Evolutionary conservation across 2,113 vertebrate species (phyloP).

Genomic region (Physeter macrocephalus): DNA sequence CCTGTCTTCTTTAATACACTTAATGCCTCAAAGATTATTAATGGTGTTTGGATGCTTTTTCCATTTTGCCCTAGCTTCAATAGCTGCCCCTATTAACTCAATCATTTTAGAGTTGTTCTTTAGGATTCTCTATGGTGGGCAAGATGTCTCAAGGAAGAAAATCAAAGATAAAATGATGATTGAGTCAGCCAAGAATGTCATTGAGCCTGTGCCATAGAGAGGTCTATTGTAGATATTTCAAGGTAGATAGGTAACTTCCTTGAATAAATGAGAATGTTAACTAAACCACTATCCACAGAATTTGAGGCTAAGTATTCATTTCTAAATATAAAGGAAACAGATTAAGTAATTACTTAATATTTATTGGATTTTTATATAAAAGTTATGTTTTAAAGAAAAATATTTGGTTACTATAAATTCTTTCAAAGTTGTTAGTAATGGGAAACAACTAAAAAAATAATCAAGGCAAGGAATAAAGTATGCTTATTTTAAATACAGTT

Average conservation of each 20-base stretch:
- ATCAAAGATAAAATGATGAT: not conserved
- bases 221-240: not conserved
- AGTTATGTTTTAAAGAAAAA: not conserved
- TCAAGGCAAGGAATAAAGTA: not conserved
- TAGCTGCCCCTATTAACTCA: not conserved
- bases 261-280: conserved; percentile 22
- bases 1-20: not conserved
- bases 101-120: not conserved
- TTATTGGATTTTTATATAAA: not conserved
- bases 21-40: not conserved
- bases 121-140: not conserved
- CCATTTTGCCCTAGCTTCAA: not conserved
- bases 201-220: not conserved
- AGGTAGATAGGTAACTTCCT: not conserved
- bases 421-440: not conserved
- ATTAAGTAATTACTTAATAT: not conserved
- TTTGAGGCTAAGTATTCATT: not conserved
- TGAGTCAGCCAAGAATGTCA: not conserved
- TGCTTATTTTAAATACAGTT: not conserved
- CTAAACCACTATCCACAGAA: not conserved
- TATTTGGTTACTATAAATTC: not conserved
- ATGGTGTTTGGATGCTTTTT: not conserved
- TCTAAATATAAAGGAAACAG: not conserved
- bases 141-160: not conserved
- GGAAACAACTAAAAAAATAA: conserved; percentile 20